Conservation (phyloP, 1,140 invertebrate species). For the Antheraea mylitta region DNA sequence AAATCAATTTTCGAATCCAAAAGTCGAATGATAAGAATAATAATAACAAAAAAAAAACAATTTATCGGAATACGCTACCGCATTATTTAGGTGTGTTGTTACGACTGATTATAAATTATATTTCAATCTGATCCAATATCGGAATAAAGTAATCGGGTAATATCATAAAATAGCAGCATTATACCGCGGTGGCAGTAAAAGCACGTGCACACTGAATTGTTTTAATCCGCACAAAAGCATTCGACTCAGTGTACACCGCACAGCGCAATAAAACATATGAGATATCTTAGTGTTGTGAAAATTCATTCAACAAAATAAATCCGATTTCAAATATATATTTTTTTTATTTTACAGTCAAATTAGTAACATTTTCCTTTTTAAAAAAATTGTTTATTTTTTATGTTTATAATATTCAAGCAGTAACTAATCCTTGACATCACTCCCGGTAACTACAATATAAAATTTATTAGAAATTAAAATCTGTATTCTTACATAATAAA, state of each 20-base stretch:
- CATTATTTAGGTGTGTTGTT: constrained; percentile 6
- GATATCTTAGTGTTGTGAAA: constrained; percentile 33
- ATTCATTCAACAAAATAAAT: background rate
- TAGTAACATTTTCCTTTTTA: too few species aligned
- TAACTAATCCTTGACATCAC: too few species aligned
- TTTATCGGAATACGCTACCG: background rate
- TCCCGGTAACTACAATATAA: too few species aligned
- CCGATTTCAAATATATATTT: background rate
- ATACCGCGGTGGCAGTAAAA: constrained; percentile 31
- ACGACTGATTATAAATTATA: constrained; percentile 30
- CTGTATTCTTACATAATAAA: too few species aligned
- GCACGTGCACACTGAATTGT: constrained; percentile 56
- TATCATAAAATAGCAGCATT: constrained; percentile 39
- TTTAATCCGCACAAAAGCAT: constrained; percentile 47
- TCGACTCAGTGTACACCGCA: constrained; percentile 36
- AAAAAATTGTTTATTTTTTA: too few species aligned
- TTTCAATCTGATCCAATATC: constrained; percentile 32
- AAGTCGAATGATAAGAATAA: background rate
- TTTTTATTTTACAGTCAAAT: too few species aligned
- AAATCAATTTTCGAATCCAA: background rate
- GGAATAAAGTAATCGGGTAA: constrained; percentile 52
- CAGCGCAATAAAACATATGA: constrained; percentile 54
- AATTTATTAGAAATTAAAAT: too few species aligned
- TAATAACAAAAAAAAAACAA: background rate
- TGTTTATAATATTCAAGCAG: too few species aligned